A percentile compares a stretch with the other conserved stretches of the same genome.
Evolutionary conservation across 2,888 invertebrate genomes (phyloP).

Genomic region (Hypomecis punctinalis): DNA sequence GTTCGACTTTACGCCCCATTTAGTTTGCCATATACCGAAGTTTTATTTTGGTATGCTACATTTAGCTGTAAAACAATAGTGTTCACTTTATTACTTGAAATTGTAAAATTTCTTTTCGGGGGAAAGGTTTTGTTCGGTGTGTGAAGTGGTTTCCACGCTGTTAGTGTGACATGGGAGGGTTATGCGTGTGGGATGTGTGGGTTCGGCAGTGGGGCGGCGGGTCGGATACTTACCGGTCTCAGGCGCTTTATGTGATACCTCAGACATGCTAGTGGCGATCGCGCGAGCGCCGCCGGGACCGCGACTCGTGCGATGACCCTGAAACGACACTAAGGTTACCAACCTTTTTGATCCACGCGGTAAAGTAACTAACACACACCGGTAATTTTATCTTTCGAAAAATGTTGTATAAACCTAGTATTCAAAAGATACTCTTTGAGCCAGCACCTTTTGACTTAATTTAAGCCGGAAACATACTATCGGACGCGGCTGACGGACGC

Average conservation of each 20-base stretch:
- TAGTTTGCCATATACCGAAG: conserved; percentile 80
- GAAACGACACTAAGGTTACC: conserved; percentile 5
- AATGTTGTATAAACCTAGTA: too few species aligned
- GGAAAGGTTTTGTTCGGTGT: conserved; percentile 46
- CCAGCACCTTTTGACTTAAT: too few species aligned
- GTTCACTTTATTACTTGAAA: conserved; percentile 80
- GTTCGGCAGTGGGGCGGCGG: conserved; percentile 32
- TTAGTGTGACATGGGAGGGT: conserved; percentile 34
- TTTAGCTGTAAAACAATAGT: conserved; percentile 82
- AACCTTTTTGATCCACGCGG: too few species aligned
- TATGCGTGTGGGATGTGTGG: conserved; percentile 33
- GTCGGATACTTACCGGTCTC: conserved; percentile 76
- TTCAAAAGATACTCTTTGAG: too few species aligned
- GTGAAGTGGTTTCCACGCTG: conserved; percentile 28
- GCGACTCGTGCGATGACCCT: conserved; percentile 74
- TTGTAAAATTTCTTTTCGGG: conserved; percentile 51
- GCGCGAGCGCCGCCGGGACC: conserved; percentile 77
- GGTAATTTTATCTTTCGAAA: too few species aligned
- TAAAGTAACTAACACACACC: too few species aligned
- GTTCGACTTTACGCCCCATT: conserved; percentile 71
- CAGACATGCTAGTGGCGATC: conserved; percentile 81
- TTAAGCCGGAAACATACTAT: too few species aligned
- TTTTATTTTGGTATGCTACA: conserved; percentile 81
- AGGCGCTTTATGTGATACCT: conserved; percentile 83
- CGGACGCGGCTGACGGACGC: too few species aligned